Percentiles rank a stretch among this genome's conserved stretches.
These are phyloP conservation scores for Acromyrmex charruanus DNA, from an alignment of 1,140 invertebrate genomes.

Conservation along the genomic window DNA sequence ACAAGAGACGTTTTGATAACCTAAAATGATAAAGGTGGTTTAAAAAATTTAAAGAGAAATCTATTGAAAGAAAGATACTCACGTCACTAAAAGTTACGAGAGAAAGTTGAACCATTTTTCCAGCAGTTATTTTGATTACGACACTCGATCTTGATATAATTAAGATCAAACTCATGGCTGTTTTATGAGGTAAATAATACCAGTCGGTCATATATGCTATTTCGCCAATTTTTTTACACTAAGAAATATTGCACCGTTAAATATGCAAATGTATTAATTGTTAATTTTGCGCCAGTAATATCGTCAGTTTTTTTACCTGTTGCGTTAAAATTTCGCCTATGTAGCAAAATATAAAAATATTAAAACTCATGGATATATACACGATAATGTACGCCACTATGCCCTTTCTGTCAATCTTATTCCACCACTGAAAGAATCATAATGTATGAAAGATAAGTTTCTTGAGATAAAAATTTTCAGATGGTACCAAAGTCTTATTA, in stretches of 20 bases:
- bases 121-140: slow-evolving; percentile 69
- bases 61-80: slow-evolving; percentile 31
- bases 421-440: slow-evolving; percentile 72
- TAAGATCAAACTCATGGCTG: slow-evolving; percentile 66
- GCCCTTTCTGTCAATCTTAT: slow-evolving; percentile 64
- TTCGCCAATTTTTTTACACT: slow-evolving; percentile 71
- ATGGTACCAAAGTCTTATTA: slow-evolving; percentile 28
- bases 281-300: slow-evolving; percentile 11
- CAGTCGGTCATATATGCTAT: slow-evolving; percentile 69
- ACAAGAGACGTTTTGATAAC: slow-evolving; percentile 69
- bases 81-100: slow-evolving; percentile 73
- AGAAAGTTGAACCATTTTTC: slow-evolving; percentile 70
- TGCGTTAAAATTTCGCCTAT: slow-evolving; percentile 73
- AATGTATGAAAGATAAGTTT: not conserved
- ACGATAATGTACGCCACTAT: slow-evolving; percentile 66
- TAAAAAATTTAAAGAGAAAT: not conserved
- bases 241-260: slow-evolving; percentile 46
- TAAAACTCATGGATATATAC: slow-evolving; percentile 72
- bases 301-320: slow-evolving; percentile 61
- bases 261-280: slow-evolving; percentile 13
- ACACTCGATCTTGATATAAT: slow-evolving; percentile 71
- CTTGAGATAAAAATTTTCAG: slow-evolving; percentile 12
- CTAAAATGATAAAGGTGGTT: slow-evolving; percentile 35
- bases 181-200: slow-evolving; percentile 68
- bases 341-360: slow-evolving; percentile 77